phyloP scores from a whole-genome alignment of 2,113 vertebrate genomes.

The Thermophis baileyi region DNA sequence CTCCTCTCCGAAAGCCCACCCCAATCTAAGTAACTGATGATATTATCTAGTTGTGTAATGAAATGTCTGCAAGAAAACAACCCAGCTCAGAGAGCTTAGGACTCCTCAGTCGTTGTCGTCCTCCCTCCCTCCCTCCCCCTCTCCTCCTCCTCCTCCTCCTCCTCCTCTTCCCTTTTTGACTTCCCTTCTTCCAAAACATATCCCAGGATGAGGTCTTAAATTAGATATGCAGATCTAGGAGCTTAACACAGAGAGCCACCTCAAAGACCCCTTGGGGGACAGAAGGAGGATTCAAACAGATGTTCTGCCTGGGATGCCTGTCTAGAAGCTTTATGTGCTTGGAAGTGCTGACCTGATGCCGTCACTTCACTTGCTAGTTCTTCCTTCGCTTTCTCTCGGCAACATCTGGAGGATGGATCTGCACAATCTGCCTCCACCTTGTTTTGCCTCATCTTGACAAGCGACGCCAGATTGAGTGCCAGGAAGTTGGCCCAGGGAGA shows the following conservation, averaged over 20 bases:
- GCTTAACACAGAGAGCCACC: background rate
- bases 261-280: background rate
- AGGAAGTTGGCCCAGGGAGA: background rate
- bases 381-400: background rate
- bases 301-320: fast-evolving
- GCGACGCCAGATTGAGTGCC: background rate
- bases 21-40: no score
- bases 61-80: no score
- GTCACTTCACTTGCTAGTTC: background rate
- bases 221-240: background rate
- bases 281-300: background rate
- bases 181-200: background rate
- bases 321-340: background rate
- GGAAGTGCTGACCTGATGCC: background rate
- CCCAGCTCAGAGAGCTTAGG: no score
- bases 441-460: background rate
- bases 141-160: no score
- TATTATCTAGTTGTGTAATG: no score
- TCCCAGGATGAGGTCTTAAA: background rate
- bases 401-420: background rate
- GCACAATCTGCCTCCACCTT: background rate
- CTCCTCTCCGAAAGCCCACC: no score
- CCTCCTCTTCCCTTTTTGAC: no score
- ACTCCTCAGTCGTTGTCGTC: no score
- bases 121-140: background rate